Evolutionary conservation across 2,797 vertebrate genomes (phyloP).

Genomic region (Rhynchotus rufescens): DNA sequence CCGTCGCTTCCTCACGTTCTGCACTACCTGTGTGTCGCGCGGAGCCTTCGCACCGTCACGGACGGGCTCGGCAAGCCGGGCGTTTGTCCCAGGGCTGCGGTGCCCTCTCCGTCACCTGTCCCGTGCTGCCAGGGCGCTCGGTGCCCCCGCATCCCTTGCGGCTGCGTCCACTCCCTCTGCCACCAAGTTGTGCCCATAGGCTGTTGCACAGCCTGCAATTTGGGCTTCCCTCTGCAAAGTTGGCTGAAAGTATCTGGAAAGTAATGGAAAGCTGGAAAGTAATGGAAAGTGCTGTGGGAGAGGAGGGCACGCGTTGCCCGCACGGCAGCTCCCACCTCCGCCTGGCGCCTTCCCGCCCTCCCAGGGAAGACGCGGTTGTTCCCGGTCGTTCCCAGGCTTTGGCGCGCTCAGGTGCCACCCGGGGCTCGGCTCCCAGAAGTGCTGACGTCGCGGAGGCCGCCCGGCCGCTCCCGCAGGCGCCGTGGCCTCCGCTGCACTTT

Average conservation of each 20-base stretch:
- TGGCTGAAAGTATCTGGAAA: constrained; percentile 25
- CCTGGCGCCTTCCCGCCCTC: not conserved
- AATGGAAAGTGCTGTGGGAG: not conserved
- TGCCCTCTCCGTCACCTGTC: not conserved
- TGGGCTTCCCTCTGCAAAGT: not conserved
- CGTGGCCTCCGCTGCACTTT: constrained; percentile 33
- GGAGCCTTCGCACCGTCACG: fast-evolving
- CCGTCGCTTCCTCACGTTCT: not conserved
- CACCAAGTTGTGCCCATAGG: not conserved
- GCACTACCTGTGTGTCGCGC: not conserved
- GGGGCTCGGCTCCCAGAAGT: constrained; percentile 34
- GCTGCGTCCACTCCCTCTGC: not conserved
- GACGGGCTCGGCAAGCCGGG: not conserved
- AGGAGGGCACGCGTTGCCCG: not conserved
- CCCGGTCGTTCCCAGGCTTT: constrained; percentile 12
- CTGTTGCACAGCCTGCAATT: not conserved
- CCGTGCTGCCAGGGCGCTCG: not conserved
- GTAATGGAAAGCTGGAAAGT: constrained; percentile 4
- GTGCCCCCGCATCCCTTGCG: not conserved
- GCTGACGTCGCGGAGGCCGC: not conserved
- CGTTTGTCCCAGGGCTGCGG: not conserved
- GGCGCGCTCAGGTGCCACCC: constrained; percentile 32
- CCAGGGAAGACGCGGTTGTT: not conserved
- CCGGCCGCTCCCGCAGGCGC: constrained; percentile 6
- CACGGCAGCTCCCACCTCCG: not conserved